phyloP scores from a whole-genome alignment of 2,113 vertebrate species.

The Elephantulus edwardii region DNA sequence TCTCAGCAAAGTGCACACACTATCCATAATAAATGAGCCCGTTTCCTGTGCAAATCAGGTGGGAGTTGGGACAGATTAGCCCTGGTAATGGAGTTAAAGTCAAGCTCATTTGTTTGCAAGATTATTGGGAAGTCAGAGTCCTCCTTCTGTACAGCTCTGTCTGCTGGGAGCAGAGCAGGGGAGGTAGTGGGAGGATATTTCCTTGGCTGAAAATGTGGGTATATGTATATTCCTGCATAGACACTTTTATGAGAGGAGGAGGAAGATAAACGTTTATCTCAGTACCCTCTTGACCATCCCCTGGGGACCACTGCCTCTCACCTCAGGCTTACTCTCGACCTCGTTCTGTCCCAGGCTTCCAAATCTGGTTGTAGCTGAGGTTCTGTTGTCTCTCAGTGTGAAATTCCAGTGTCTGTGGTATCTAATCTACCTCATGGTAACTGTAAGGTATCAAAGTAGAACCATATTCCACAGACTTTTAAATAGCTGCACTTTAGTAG shows the following conservation, averaged over 20 bases:
- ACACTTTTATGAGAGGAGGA: not conserved
- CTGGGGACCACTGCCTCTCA: not conserved
- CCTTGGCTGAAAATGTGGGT: not conserved
- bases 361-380: not conserved
- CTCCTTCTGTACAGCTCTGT: slow-evolving; percentile 25
- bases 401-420: not conserved
- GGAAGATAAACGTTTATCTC: not conserved
- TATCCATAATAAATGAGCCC: slow-evolving; percentile 74
- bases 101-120: slow-evolving; percentile 74
- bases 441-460: not conserved
- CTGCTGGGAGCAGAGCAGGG: not conserved
- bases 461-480: not conserved
- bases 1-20: slow-evolving; percentile 36
- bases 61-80: slow-evolving; percentile 70
- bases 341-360: not conserved
- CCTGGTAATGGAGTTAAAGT: slow-evolving; percentile 70
- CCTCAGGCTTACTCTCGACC: not conserved
- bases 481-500: not conserved
- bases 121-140: slow-evolving; percentile 60
- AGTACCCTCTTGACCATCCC: not conserved
- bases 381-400: not conserved
- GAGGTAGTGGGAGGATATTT: fast-evolving
- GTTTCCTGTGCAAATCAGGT: slow-evolving; percentile 71
- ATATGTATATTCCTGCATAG: not conserved
- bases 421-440: not conserved